These are phyloP conservation scores for Apoda limacodes DNA, from an alignment of 2,888 invertebrate species.

Conservation along the genomic window DNA sequence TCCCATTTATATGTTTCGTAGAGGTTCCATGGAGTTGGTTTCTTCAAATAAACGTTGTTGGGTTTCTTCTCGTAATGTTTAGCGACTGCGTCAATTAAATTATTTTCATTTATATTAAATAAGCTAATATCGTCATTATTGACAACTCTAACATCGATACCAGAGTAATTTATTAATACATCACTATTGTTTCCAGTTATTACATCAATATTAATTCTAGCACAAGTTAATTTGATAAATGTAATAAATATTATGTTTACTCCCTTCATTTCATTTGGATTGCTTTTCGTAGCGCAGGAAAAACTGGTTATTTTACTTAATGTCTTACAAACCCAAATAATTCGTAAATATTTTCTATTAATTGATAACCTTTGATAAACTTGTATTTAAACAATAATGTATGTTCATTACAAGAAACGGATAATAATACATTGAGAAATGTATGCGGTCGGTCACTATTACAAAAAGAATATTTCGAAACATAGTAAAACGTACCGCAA, in stretches of 20 bases:
- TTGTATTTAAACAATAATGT: too few relatives aligned
- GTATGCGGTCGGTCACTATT: too few relatives aligned
- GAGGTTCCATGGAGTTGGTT: constrained; percentile 54
- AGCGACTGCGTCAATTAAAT: constrained; percentile 30
- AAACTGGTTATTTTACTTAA: too few relatives aligned
- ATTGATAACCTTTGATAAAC: too few relatives aligned
- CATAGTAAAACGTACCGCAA: too few relatives aligned
- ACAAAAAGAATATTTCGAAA: too few relatives aligned
- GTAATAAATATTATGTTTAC: constrained; percentile 11
- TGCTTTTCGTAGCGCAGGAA: too few relatives aligned
- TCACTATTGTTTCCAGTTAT: constrained; percentile 22
- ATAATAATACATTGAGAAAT: too few relatives aligned
- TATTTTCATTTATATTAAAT: constrained; percentile 30
- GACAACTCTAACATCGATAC: constrained; percentile 29
- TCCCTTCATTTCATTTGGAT: neutral
- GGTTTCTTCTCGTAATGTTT: constrained; percentile 33
- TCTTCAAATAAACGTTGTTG: constrained; percentile 31
- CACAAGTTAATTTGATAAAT: constrained; percentile 16
- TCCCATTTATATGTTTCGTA: constrained; percentile 44
- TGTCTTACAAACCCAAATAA: too few relatives aligned
- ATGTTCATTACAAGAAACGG: too few relatives aligned
- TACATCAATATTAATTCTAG: constrained; percentile 34
- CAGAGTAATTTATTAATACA: constrained; percentile 27
- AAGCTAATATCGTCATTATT: constrained; percentile 30
- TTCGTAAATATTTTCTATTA: too few relatives aligned